Evolutionary conservation across 1,140 invertebrate genomes (phyloP).

Genomic region (Drosophila nasuta): DNA sequence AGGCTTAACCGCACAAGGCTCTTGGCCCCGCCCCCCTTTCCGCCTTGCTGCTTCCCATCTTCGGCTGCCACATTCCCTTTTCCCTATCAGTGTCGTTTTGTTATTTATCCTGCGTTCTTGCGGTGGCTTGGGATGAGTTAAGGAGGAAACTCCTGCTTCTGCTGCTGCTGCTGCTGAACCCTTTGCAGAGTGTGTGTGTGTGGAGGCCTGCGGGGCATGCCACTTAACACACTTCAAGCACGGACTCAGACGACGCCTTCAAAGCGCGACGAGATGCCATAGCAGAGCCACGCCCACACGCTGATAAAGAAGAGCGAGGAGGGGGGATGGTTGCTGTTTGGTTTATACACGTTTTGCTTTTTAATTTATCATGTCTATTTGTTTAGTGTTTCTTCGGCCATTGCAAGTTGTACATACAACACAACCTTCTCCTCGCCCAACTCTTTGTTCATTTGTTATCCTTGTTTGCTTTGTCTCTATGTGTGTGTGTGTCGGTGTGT

Average conservation of each 20-base stretch:
- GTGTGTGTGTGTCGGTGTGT: slow-evolving; percentile 38
- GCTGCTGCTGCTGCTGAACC: background rate
- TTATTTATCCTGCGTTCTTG: slow-evolving; percentile 74
- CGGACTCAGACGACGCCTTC: slow-evolving; percentile 27
- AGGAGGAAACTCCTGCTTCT: too few relatives aligned
- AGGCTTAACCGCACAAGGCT: slow-evolving; percentile 34
- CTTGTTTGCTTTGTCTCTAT: slow-evolving; percentile 68
- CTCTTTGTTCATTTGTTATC: slow-evolving; percentile 72
- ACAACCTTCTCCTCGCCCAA: slow-evolving; percentile 13
- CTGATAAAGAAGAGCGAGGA: background rate
- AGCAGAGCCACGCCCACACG: slow-evolving; percentile 54
- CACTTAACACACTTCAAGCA: slow-evolving; percentile 75
- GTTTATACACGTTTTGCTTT: slow-evolving; percentile 67
- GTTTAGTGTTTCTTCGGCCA: slow-evolving; percentile 69
- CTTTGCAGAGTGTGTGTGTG: slow-evolving; percentile 24
- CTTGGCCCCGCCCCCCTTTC: background rate
- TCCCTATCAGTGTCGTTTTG: slow-evolving; percentile 77
- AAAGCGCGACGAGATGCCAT: slow-evolving; percentile 21
- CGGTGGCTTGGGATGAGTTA: background rate
- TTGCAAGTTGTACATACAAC: slow-evolving; percentile 62
- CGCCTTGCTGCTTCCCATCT: background rate
- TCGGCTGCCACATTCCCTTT: slow-evolving; percentile 10
- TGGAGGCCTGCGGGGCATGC: slow-evolving; percentile 67
- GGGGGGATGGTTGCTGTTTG: slow-evolving; percentile 44
- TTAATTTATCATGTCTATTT: slow-evolving; percentile 83